Base-by-base conservation (phyloP, 2,888 invertebrate genomes). In the Adelphocoris suturalis region DNA sequence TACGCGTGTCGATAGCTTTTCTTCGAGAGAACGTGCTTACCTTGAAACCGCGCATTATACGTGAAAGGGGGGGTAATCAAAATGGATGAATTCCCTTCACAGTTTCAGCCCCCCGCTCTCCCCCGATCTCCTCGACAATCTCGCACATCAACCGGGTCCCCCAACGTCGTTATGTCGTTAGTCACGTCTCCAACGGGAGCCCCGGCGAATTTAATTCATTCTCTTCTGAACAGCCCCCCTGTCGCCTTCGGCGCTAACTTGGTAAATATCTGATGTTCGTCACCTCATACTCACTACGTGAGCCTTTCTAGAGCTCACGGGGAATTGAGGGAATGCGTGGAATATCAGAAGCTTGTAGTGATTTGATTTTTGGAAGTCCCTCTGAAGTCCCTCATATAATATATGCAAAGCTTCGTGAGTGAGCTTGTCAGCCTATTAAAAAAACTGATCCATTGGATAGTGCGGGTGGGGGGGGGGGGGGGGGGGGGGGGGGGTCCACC, bases 71-170 rank as follows among this genome's bases (percentile, higher is more conserved):
- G 52, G 52, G 52, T 52, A 52, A 52, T 52, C 52, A 52, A 52
- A 52, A 52, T 52, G 52, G 52, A 52, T 52, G 52, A 52, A 52
- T 52, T 52, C 52, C 52, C 52, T 52, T 52, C 52, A 52, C 52
- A 52, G 52, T 52, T 52, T 52, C 16, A 52, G n/a, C n/a, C n/a
- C n/a, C n/a, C 52, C 12, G 37, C 37, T 7, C 7, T 37, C 52
- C 12, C 52, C 13, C 5, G 5, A 7, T 11, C 52, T 14, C 52
- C 16, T 13, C 16, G 52, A 13, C 52, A 52, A 52, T 52, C 52
- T 52, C 52, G 13, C 52, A 52, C 52, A 14, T 52, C 52, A 52
- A 52, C 5, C 52, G 52, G 37, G 14, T 52, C 52, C 52, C 52
- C 52, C 52, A 52, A 52, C 52, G 52, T 52, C 52, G 52, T 52